Percentiles rank a stretch among this genome's conserved stretches.
Conservation (phyloP, 1,140 invertebrate genomes). For the Centruroides vittatus region DNA sequence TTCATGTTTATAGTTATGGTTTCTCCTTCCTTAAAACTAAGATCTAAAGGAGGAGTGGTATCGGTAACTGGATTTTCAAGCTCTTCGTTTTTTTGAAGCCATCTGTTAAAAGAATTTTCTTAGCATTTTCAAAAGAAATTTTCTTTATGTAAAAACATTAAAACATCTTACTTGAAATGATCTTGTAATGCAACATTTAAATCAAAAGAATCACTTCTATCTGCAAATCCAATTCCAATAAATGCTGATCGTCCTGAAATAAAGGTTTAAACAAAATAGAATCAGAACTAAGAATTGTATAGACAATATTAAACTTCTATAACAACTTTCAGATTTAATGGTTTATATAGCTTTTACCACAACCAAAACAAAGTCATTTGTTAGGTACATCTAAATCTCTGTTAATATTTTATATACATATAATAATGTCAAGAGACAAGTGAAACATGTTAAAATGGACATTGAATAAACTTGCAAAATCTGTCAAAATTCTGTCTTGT, state of each 20-base stretch:
- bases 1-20: constrained; percentile 98
- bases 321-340: too few species aligned
- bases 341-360: too few species aligned
- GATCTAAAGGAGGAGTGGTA: constrained; percentile 68
- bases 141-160: not conserved
- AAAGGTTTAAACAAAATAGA: constrained; percentile 5
- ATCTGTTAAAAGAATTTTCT: not conserved
- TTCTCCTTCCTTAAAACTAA: constrained; percentile 97
- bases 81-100: constrained; percentile 57
- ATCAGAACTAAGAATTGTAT: too few species aligned
- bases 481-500: too few species aligned
- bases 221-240: constrained; percentile 92
- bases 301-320: too few species aligned
- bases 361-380: too few species aligned
- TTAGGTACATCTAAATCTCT: too few species aligned
- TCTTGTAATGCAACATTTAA: constrained; percentile 96
- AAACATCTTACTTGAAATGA: constrained; percentile 63
- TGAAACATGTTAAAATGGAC: too few species aligned
- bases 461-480: too few species aligned
- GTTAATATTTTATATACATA: too few species aligned
- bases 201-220: constrained; percentile 95
- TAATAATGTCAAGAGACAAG: too few species aligned
- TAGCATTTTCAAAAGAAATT: not conserved
- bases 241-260: constrained; percentile 76
- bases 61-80: constrained; percentile 36